phyloP scores from a whole-genome alignment of 2,797 vertebrate genomes.

The Furcifer pardalis region DNA sequence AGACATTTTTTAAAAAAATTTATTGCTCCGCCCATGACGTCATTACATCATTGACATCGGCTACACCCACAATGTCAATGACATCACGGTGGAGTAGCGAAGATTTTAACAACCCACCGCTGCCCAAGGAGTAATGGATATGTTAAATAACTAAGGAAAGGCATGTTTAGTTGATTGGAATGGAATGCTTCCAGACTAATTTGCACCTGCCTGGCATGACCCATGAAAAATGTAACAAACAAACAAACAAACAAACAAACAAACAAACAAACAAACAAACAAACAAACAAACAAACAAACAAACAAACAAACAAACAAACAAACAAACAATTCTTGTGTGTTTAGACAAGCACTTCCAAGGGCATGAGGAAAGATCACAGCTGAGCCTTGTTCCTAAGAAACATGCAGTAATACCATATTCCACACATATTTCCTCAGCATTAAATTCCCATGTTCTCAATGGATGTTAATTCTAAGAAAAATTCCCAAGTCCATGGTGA shows the following conservation, averaged over 20 bases:
- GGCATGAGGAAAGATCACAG: background rate
- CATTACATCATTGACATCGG: too few relatives aligned
- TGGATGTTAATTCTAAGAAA: background rate
- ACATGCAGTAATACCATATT: background rate
- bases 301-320: too few relatives aligned
- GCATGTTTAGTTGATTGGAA: background rate
- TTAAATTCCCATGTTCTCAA: background rate
- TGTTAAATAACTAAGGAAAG: background rate
- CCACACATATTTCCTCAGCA: background rate
- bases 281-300: too few relatives aligned
- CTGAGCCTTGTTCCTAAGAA: background rate
- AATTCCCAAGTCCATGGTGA: background rate
- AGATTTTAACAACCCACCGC: too few relatives aligned
- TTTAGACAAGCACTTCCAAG: background rate
- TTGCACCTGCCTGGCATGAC: background rate
- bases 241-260: too few relatives aligned
- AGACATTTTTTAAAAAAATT: too few relatives aligned
- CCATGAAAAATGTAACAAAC: too few relatives aligned
- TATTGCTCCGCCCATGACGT: too few relatives aligned
- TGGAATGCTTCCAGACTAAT: background rate
- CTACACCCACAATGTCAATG: too few relatives aligned
- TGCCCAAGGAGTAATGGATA: background rate
- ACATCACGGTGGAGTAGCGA: too few relatives aligned
- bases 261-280: too few relatives aligned
- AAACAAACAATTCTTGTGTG: background rate